phyloP scores from a whole-genome alignment of 2,113 vertebrate species.

The Notarius lentiginosus region DNA sequence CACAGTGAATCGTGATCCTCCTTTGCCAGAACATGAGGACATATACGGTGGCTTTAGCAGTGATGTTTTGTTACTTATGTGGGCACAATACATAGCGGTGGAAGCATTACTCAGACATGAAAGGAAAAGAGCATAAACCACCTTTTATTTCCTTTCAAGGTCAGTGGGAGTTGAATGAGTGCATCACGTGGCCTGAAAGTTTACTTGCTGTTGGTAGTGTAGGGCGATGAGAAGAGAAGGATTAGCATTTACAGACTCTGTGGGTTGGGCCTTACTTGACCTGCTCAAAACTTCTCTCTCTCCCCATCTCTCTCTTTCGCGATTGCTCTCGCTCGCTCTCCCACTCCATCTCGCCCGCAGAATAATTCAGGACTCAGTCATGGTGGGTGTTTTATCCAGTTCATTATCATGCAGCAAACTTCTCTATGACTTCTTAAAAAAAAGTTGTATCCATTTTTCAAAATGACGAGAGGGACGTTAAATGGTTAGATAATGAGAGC shows the following conservation, averaged over 20 bases:
- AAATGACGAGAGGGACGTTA: constrained; percentile 8
- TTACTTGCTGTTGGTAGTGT: constrained; percentile 13
- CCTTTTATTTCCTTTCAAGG: constrained; percentile 38
- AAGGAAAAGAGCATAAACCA: constrained; percentile 20
- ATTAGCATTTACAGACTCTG: constrained; percentile 37
- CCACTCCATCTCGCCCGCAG: constrained; percentile 42
- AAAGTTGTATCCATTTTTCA: constrained; percentile 31
- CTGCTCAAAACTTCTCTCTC: constrained; percentile 25
- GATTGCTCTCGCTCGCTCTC: constrained; percentile 9
- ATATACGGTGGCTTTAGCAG: background rate
- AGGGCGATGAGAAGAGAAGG: constrained; percentile 24
- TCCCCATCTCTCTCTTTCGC: background rate
- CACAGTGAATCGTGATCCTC: constrained; percentile 1
- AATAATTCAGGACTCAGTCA: constrained; percentile 41
- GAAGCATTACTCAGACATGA: constrained; percentile 33
- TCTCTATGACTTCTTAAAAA: constrained; percentile 27
- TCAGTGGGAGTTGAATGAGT: constrained; percentile 29
- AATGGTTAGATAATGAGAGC: constrained; percentile 1
- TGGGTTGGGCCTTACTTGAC: constrained; percentile 34
- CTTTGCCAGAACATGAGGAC: background rate
- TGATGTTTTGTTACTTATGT: constrained; percentile 18
- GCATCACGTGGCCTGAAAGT: constrained; percentile 15
- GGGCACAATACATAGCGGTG: constrained; percentile 32
- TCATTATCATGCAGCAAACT: constrained; percentile 48
- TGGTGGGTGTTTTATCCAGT: constrained; percentile 49